Evolutionary conservation across 2,888 invertebrate genomes (phyloP), one percentile per base, ranked within the genome.

Genomic region (Amphipyra berbera): DNA sequence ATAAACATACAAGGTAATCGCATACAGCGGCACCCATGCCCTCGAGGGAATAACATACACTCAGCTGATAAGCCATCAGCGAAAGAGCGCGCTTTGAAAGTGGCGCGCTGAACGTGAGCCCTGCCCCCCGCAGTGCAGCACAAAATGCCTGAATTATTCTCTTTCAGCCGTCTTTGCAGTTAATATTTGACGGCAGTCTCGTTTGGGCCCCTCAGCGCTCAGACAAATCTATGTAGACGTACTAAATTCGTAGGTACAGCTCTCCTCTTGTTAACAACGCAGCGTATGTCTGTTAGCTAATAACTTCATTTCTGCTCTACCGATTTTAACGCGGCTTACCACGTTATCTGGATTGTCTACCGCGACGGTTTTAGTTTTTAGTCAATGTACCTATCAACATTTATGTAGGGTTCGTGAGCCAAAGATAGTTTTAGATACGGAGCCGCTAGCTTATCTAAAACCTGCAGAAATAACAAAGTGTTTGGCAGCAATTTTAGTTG

Each of bases 141-240:
- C 13, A 3, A 8, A 41, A 38, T 35, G 14, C 27, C 47, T 58
- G 40, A 53, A 58, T 62, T 52, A 71, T 62, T 71, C 67, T 48
- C 47, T 44, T 58, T 58, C 21, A 14, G 44, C 33, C 37, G 27
- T 7, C 38, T 14, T 48, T 12, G 9, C 30, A 46, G 33, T 42
- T 41, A 42, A 41, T 60, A 48, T 53, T 47, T 21, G 21, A 53
- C 3, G 35, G 27, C 9, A 6, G 15, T 52, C 35, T 40, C 33
- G 13, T 10, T 12, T 15, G 14, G 41, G 9, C 7, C 10, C 13
- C 35, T 37, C 40, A 13, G 21, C 6, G 27, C 54, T 37, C 38
- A 30, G 10, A 13, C 40, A 7, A 21, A 9, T 8, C 14, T 40
- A 45, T 5, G 4, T n/a, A 2, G 2, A 30, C 8, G 12, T 12